Evolutionary conservation across 2,888 invertebrate species (phyloP), one percentile per base, ranked within the genome.

Genomic region (Ormyrus labotus): DNA sequence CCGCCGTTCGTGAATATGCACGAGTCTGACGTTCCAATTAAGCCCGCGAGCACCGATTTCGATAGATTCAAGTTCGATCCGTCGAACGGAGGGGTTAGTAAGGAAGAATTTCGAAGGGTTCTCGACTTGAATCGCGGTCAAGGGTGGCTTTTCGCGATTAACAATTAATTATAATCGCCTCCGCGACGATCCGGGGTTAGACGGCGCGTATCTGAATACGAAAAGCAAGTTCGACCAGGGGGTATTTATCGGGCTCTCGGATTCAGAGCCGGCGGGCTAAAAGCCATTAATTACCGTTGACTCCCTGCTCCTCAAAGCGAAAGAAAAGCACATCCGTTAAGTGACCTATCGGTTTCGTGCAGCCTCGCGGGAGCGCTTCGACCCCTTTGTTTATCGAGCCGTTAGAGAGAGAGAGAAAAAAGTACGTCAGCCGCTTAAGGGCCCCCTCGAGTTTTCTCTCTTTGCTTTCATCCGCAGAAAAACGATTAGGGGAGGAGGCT

Each of bases 361-460:
- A 34, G 34, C 34, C 34, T 34, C 34, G 34, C 48, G 70, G 50
- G 50, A 58, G 5, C 48, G 58, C 34, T 70, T 58, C 13, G 58
- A 70, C 57, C 58, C 57, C 63, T 50, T 64, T 73, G 55, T 73
- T 64, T 64, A 57, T 73, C 60, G 55, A 73, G 55, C 55, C 64
- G 19, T 19, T 8, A 55, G 55, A 5, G 6, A 9, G 5, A 34
- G 34, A 34, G 34, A 34, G 4, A 34, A 34, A 34, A 34, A 34
- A 34, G 34, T 11, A n/a, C 11, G 6, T 5, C n/a, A 6, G 5
- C 13, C 58, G 47, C 50, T 60, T 11, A 19, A 55, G 13, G 47
- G 55, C 10, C 5, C 10, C 5, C 55, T 64, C n/a, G 55, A 57
- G 19, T 64, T 57, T 19, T 57, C 55, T 5, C 13, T 60, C 60